Base-by-base conservation (phyloP, 2,888 invertebrate species). In the Morpho helenor region DNA sequence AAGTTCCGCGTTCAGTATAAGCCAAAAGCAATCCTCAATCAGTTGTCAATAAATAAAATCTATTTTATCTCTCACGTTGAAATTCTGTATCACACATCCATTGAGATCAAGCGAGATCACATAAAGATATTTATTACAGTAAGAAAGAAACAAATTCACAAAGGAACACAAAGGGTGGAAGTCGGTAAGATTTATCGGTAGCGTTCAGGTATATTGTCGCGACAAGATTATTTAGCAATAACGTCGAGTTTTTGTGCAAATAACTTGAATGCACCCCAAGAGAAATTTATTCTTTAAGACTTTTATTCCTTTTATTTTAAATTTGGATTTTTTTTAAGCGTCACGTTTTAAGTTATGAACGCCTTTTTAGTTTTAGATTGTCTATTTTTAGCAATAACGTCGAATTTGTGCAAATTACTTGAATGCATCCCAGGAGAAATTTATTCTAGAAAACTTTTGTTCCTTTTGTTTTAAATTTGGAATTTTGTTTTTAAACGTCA, bases 171-270 rank as follows among this genome's bases (percentile, higher is more conserved):
- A 51, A 51, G 42, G 42, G 42, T 51, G 42, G 41, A 7, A 43
- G 50, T 51, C 22, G 50, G 7, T 23, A 22, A 42, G 42, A 51
- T 51, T 51, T 43, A 43, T 51, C n/a, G 22, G 22, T 4, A 9
- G 3, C 23, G 43, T 23, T 43, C 7, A 42, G 22, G 31, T 43
- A 43, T 43, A 43, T 9, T 43, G 42, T 43, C 42, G 42, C 8
- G 42, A 43, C 44, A 45, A 44, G 43, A 52, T 39, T 44, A 45
- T 52, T 52, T 31, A 45, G n/a, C 52, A 39, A 52, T 52, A 45
- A 43, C 44, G 45, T 45, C 31, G 44, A 52, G 52, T 7, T 44
- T 52, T 43, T 8, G 43, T 8, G 52, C 22, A 22, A 51, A 42
- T 45, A 52, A 31, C 9, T 41, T 23, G 7, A 31, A 8, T 51